A percentile compares a stretch with the other conserved stretches of the same genome.
These are phyloP conservation scores for Holothuria scabra DNA, from an alignment of 53 echinoderm and acorn worm species.

Conservation along the genomic window DNA sequence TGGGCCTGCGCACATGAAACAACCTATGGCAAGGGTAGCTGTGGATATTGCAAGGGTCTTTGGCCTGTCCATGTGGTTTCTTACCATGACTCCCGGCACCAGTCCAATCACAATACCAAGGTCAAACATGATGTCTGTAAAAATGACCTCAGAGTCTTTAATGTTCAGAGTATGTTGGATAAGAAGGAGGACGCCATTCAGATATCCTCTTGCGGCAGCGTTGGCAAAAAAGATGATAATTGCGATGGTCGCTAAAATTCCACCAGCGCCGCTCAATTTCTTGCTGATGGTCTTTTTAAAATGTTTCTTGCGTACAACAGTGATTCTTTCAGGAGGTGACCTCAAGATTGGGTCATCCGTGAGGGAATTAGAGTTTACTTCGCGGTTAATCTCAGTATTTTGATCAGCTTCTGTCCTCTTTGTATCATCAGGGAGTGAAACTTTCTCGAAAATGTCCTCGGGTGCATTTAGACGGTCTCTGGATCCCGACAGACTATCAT, in stretches of 20 bases:
- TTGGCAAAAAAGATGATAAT: constrained; percentile 67
- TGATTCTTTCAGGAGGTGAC: constrained; percentile 21
- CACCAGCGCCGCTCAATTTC: constrained; percentile 19
- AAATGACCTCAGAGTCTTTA: constrained; percentile 63
- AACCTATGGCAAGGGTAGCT: constrained; percentile 71
- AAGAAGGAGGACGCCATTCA: constrained; percentile 73
- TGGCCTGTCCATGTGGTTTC: constrained; percentile 69
- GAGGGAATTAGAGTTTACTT: neutral
- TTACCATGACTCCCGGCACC: constrained; percentile 41
- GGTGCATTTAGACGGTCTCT: constrained; percentile 6
- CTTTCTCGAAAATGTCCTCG: neutral
- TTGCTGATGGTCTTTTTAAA: constrained; percentile 11
- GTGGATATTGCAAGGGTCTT: constrained; percentile 60
- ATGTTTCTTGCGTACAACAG: constrained; percentile 25
- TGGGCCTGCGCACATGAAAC: constrained; percentile 76
- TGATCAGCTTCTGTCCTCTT: neutral
- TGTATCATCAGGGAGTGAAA: constrained; percentile 20
- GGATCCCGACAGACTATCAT: constrained; percentile 13
- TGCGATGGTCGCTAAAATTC: constrained; percentile 16
- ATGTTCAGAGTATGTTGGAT: constrained; percentile 73
- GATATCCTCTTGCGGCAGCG: constrained; percentile 70
- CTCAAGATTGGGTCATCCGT: constrained; percentile 37
- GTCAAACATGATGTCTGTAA: constrained; percentile 75
- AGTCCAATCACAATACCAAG: constrained; percentile 68
- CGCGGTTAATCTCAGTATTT: neutral